phyloP scores from a whole-genome alignment of 2,888 invertebrate genomes.

The Pantelozetes paolii region DNA sequence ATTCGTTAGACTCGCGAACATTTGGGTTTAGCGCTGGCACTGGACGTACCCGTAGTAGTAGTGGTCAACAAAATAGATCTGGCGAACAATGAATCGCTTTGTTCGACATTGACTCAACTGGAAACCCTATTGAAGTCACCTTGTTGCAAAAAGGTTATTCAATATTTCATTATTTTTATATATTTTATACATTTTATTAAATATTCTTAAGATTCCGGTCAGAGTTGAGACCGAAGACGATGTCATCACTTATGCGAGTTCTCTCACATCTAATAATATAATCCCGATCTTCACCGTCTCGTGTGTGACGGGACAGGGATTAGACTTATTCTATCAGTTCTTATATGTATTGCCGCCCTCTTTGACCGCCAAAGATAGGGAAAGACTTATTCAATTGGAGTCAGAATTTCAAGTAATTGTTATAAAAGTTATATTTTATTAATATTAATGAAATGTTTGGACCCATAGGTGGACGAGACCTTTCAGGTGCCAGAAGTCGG shows the following conservation, averaged over 20 bases:
- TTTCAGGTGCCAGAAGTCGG: slow-evolving; percentile 58
- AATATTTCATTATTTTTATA: neutral
- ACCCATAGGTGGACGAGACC: slow-evolving; percentile 78
- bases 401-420: slow-evolving; percentile 50
- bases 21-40: slow-evolving; percentile 62
- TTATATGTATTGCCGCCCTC: slow-evolving; percentile 73
- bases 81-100: slow-evolving; percentile 56
- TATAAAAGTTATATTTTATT: neutral
- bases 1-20: slow-evolving; percentile 63
- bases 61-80: slow-evolving; percentile 91
- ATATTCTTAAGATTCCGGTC: slow-evolving; percentile 59
- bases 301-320: slow-evolving; percentile 79
- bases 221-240: slow-evolving; percentile 66
- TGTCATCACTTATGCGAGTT: slow-evolving; percentile 68
- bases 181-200: neutral
- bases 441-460: neutral
- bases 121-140: slow-evolving; percentile 64
- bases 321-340: slow-evolving; percentile 76
- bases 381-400: slow-evolving; percentile 64
- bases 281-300: slow-evolving; percentile 78
- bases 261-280: slow-evolving; percentile 61
- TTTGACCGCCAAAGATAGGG: slow-evolving; percentile 61
- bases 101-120: slow-evolving; percentile 55
- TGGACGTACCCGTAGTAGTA: slow-evolving; percentile 73
- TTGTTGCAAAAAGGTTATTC: slow-evolving; percentile 57